Evolutionary conservation across 2,797 vertebrate genomes (phyloP).

Genomic region (Prionace glauca): DNA sequence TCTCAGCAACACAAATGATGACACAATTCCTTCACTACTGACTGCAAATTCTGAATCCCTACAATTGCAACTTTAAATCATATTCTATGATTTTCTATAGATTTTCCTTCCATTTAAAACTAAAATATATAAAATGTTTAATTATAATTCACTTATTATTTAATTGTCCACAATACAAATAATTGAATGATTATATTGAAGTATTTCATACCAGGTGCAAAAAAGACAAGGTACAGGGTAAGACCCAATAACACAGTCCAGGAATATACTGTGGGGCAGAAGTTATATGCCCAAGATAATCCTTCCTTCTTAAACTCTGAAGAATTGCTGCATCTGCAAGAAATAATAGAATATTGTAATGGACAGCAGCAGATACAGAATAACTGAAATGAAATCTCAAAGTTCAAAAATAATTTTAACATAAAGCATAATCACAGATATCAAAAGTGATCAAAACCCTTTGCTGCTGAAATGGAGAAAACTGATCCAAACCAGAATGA

Average conservation of each 20-base stretch:
- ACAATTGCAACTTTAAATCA: neutral
- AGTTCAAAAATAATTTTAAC: neutral
- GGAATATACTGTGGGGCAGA: constrained; percentile 87
- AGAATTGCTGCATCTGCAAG: constrained; percentile 81
- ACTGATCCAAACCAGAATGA: neutral
- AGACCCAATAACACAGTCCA: constrained; percentile 88
- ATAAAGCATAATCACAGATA: neutral
- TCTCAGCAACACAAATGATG: neutral
- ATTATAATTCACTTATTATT: neutral
- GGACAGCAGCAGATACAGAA: constrained; percentile 33
- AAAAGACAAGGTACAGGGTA: constrained; percentile 81
- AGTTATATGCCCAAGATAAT: constrained; percentile 90
- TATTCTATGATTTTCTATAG: neutral
- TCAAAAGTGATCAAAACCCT: neutral
- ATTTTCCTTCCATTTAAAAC: neutral
- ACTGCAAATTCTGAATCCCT: neutral
- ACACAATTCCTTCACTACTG: neutral
- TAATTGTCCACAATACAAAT: neutral
- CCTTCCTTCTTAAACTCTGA: constrained; percentile 66
- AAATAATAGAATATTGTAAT: constrained; percentile 40
- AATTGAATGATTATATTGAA: constrained; percentile 1
- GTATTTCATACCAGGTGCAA: constrained; percentile 77
- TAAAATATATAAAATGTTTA: neutral
- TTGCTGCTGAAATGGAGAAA: neutral
- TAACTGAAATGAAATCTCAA: neutral